Evolutionary conservation across 2,113 vertebrate species (phyloP).

Genomic region (Oreochromis niloticus): DNA sequence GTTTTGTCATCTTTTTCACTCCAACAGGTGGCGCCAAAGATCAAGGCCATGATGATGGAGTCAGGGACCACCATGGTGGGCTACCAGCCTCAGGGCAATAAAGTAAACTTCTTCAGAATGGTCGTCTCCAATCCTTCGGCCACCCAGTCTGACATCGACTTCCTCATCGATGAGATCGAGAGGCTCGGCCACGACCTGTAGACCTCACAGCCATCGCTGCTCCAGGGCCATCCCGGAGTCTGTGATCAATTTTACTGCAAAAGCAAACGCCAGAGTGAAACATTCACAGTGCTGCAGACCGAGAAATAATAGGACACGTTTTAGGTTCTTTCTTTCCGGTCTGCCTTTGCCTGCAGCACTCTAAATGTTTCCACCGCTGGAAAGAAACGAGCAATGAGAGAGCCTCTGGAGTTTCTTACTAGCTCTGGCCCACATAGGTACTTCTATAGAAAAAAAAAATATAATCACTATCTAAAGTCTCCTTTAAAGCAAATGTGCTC

Average conservation of each 20-base stretch:
- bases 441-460: slow-evolving; percentile 1
- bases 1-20: not conserved
- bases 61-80: slow-evolving; percentile 97
- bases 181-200: slow-evolving; percentile 91
- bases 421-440: not conserved
- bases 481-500: slow-evolving; percentile 2
- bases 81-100: slow-evolving; percentile 94
- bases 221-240: not conserved
- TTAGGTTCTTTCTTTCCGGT: not conserved
- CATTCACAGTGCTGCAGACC: slow-evolving; percentile 24
- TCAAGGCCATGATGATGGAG: slow-evolving; percentile 99
- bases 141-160: slow-evolving; percentile 95
- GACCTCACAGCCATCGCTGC: not conserved
- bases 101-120: slow-evolving; percentile 99
- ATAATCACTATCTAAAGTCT: slow-evolving; percentile 4
- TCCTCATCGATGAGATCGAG: slow-evolving; percentile 96
- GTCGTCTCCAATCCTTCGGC: slow-evolving; percentile 93
- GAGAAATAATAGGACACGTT: not conserved
- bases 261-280: not conserved
- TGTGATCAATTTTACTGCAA: not conserved
- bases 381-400: slow-evolving; percentile 3
- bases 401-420: not conserved
- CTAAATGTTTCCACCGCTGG: slow-evolving; percentile 1
- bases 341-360: slow-evolving; percentile 8
- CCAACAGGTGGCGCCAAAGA: slow-evolving; percentile 90